phyloP scores from a whole-genome alignment of 2,797 vertebrate species.

The Anableps anableps region DNA sequence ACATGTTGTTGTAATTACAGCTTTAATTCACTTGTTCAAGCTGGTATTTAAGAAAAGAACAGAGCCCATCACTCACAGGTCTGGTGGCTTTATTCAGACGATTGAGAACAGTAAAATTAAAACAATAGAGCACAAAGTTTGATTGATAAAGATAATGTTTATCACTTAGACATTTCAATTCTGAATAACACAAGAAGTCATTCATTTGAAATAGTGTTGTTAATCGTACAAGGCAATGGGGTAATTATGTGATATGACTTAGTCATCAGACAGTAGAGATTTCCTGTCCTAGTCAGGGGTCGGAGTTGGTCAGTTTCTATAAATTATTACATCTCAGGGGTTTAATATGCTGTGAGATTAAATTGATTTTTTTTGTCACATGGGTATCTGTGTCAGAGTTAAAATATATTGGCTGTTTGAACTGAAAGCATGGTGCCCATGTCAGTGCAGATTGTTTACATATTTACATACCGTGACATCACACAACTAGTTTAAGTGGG shows the following conservation, averaged over 20 bases:
- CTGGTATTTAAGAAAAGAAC: not conserved
- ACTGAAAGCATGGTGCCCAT: constrained; percentile 53
- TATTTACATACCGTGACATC: constrained; percentile 15
- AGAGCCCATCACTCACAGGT: not conserved
- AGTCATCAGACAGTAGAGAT: constrained; percentile 31
- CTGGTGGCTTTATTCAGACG: not conserved
- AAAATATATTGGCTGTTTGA: constrained; percentile 24
- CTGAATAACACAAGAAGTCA: not conserved
- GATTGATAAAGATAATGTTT: not conserved
- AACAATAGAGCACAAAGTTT: not conserved
- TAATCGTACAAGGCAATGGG: constrained; percentile 26
- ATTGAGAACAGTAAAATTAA: not conserved
- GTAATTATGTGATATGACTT: constrained; percentile 38
- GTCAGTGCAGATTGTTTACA: constrained; percentile 32
- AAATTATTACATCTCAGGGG: constrained; percentile 43
- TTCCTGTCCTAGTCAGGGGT: constrained; percentile 38
- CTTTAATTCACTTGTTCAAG: not conserved
- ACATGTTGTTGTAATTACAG: not conserved
- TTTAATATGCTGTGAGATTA: constrained; percentile 50
- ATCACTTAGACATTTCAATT: not conserved
- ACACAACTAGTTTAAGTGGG: not conserved
- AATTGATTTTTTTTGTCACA: constrained; percentile 64
- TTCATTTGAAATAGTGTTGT: not conserved
- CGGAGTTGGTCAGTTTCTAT: constrained; percentile 50
- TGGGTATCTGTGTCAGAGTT: constrained; percentile 28